phyloP scores from a whole-genome alignment of 2,888 invertebrate genomes.

The Scaptomyza caliginosa region DNA sequence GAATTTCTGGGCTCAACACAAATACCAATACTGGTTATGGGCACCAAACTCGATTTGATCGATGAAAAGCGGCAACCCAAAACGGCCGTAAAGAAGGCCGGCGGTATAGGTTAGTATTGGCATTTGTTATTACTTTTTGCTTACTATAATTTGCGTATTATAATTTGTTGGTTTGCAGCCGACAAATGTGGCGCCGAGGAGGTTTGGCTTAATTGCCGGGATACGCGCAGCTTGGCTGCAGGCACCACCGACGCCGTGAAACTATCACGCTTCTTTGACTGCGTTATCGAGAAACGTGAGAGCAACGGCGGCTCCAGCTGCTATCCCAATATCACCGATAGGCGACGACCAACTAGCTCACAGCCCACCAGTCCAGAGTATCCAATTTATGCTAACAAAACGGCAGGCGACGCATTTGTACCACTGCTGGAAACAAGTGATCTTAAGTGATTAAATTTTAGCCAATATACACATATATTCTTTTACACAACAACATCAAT shows the following conservation, averaged over 20 bases:
- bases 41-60: conserved; percentile 95
- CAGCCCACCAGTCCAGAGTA: conserved; percentile 34
- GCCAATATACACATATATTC: conserved; percentile 3
- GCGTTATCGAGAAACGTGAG: conserved; percentile 85
- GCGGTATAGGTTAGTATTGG: conserved; percentile 79
- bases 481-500: background rate
- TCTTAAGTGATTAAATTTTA: conserved; percentile 43
- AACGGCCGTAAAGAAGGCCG: conserved; percentile 77
- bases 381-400: conserved; percentile 17
- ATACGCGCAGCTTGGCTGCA: conserved; percentile 93
- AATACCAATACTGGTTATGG: conserved; percentile 97
- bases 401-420: conserved; percentile 18
- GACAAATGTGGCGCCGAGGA: conserved; percentile 97
- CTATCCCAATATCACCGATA: conserved; percentile 34
- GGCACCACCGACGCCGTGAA: conserved; percentile 98
- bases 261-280: conserved; percentile 96
- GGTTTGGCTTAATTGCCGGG: conserved; percentile 92
- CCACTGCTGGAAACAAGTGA: conserved; percentile 61
- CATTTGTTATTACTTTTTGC: background rate
- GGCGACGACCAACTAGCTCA: conserved; percentile 41
- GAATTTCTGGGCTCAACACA: conserved; percentile 93
- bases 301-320: conserved; percentile 8
- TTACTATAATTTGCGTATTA: background rate
- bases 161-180: conserved; percentile 85
- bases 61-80: conserved; percentile 88